These are phyloP conservation scores for Phyto melanocephala DNA, from an alignment of 2,888 invertebrate species.

Conservation along the genomic window DNA sequence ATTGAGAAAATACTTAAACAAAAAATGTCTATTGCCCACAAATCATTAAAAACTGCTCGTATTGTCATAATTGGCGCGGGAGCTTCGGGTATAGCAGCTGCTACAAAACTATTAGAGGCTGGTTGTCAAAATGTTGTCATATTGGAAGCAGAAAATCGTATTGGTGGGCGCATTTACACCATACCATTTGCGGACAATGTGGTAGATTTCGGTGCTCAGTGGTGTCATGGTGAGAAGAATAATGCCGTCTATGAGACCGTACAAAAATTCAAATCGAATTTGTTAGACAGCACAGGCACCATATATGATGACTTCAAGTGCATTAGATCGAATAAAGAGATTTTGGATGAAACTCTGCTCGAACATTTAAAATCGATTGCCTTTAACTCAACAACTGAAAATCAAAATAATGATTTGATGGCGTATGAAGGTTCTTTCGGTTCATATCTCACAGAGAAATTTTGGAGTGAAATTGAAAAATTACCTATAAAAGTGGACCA, in stretches of 20 bases:
- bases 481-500: constrained; percentile 73
- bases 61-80: constrained; percentile 78
- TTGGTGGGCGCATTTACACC: constrained; percentile 83
- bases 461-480: constrained; percentile 69
- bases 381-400: constrained; percentile 75
- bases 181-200: constrained; percentile 80
- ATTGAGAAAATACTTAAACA: not conserved
- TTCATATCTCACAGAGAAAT: constrained; percentile 73
- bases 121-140: constrained; percentile 80
- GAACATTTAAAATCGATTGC: constrained; percentile 75
- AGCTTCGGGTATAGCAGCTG: constrained; percentile 77
- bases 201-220: constrained; percentile 88
- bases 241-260: constrained; percentile 82
- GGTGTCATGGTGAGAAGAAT: constrained; percentile 83
- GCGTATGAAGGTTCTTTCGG: constrained; percentile 75
- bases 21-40: constrained; percentile 17
- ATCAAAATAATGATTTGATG: constrained; percentile 73
- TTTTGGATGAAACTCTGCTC: constrained; percentile 75
- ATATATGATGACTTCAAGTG: constrained; percentile 73
- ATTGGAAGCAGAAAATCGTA: constrained; percentile 82
- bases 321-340: constrained; percentile 76
- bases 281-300: constrained; percentile 71
- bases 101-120: constrained; percentile 76
- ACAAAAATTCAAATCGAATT: constrained; percentile 64
- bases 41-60: constrained; percentile 68